Percentiles rank a stretch among this genome's conserved stretches.
These are phyloP conservation scores for Vanacampus margaritifer DNA, from an alignment of 2,113 vertebrate species.

Conservation along the genomic window DNA sequence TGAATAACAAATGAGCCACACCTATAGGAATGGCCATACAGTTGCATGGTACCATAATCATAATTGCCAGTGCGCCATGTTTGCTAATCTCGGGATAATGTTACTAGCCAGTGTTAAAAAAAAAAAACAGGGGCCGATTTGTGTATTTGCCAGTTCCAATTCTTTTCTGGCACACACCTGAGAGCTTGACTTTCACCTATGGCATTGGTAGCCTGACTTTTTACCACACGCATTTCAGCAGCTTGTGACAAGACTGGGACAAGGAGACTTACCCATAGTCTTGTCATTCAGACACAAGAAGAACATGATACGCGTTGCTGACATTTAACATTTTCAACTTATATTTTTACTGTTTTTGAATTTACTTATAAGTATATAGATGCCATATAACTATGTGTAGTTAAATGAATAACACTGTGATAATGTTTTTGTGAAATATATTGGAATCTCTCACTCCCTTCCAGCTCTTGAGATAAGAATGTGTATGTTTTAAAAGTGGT, in stretches of 20 bases:
- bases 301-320: constrained; percentile 55
- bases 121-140: constrained; percentile 7
- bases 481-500: too few species aligned
- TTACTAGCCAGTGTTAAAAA: constrained; percentile 7
- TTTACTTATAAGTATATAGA: too few species aligned
- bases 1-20: background rate
- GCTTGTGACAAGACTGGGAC: background rate
- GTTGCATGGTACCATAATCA: too few species aligned
- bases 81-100: background rate
- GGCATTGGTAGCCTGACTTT: constrained; percentile 3
- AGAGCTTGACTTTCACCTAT: constrained; percentile 11
- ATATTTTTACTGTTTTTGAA: too few species aligned
- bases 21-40: background rate
- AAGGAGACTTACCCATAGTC: constrained; percentile 19
- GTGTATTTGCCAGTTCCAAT: constrained; percentile 13
- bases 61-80: background rate
- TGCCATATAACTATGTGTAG: too few species aligned
- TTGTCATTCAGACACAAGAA: constrained; percentile 32
- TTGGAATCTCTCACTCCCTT: too few species aligned
- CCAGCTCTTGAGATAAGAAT: too few species aligned
- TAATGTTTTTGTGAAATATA: too few species aligned
- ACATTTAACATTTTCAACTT: too few species aligned
- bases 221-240: background rate
- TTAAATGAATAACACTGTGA: too few species aligned
- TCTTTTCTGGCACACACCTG: constrained; percentile 3